Percentiles rank a stretch among this genome's conserved stretches.
phyloP scores from a whole-genome alignment of 2,113 vertebrate species.

The Oreochromis aureus region DNA sequence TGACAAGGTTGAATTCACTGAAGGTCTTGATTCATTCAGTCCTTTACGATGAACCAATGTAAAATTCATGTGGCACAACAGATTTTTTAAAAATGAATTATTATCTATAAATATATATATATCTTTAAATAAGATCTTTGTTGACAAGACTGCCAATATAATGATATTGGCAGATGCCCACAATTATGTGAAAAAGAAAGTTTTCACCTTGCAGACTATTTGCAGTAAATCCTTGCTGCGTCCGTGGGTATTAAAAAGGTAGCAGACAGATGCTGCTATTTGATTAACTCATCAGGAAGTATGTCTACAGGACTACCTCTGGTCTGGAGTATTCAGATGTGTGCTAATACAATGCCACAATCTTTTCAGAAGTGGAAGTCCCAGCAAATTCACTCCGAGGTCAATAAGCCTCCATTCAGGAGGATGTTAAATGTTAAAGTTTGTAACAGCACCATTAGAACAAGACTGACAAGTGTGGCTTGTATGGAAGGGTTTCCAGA shows the following conservation, averaged over 20 bases:
- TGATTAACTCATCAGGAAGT: background rate
- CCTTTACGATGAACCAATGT: background rate
- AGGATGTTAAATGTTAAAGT: background rate
- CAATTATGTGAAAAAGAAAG: background rate
- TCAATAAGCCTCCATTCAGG: background rate
- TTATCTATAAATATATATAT: background rate
- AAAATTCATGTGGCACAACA: background rate
- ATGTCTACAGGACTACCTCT: background rate
- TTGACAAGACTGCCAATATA: background rate
- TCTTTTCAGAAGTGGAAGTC: background rate
- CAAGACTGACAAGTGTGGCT: background rate
- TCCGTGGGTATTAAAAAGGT: rapidly evolving
- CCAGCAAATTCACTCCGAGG: background rate
- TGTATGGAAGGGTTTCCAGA: background rate
- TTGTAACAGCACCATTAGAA: background rate
- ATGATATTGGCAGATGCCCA: background rate
- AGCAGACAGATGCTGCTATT: background rate
- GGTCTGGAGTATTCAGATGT: background rate
- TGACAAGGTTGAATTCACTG: background rate
- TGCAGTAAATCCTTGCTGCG: background rate
- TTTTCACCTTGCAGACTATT: background rate
- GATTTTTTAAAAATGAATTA: background rate
- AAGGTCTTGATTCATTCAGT: background rate
- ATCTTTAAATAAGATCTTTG: background rate
- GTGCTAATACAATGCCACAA: background rate